A percentile compares a stretch with the other conserved stretches of the same genome.
phyloP scores from a whole-genome alignment of 2,113 vertebrate species.

The Pelodiscus sinensis region DNA sequence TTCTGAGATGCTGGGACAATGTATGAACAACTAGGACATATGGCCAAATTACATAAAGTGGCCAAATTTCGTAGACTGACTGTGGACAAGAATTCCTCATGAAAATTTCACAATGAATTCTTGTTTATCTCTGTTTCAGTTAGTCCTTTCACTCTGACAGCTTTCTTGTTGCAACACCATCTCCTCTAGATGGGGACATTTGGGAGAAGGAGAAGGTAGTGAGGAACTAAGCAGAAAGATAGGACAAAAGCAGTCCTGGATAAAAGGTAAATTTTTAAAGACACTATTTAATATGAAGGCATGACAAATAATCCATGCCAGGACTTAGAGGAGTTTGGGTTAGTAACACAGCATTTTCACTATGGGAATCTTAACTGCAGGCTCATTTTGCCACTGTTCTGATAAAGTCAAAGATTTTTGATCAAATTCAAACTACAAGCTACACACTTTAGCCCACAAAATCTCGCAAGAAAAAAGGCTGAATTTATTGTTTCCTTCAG shows the following conservation, averaged over 20 bases:
- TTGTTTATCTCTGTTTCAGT: background rate
- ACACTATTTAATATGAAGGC: background rate
- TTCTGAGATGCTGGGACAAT: background rate
- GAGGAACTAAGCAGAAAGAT: background rate
- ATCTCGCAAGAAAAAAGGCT: background rate
- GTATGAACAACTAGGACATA: background rate
- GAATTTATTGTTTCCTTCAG: background rate
- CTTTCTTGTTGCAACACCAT: background rate
- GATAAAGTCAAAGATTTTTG: background rate
- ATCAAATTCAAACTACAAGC: background rate
- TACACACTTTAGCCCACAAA: background rate
- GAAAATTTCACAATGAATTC: background rate
- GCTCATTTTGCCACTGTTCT: rapidly evolving
- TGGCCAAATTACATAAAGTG: background rate
- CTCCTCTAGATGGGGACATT: background rate
- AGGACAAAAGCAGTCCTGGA: background rate
- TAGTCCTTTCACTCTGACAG: background rate
- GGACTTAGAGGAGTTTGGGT: rapidly evolving
- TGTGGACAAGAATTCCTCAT: background rate
- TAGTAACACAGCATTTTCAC: constrained; percentile 6
- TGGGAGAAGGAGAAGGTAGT: background rate
- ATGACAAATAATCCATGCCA: background rate
- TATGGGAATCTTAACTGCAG: rapidly evolving
- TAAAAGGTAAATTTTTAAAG: background rate
- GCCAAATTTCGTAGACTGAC: background rate